A percentile compares a stretch with the other conserved stretches of the same genome.
These are phyloP conservation scores for Orthonychiurus folsomi DNA, from an alignment of 2,888 invertebrate genomes.

Conservation along the genomic window DNA sequence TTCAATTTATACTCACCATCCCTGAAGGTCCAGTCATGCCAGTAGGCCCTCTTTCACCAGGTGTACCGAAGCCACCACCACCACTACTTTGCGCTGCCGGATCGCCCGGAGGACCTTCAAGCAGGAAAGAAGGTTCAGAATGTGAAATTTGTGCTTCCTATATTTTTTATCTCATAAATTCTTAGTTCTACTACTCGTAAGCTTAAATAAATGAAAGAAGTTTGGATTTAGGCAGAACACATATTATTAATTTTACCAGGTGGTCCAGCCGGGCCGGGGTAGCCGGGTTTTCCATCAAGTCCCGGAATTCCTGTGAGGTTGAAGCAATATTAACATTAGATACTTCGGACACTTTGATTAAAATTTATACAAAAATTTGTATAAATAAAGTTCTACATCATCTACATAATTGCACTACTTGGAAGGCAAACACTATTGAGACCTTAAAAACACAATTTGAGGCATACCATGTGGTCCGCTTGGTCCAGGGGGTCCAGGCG, in stretches of 20 bases:
- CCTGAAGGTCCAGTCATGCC: constrained; percentile 35
- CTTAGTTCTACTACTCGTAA: no score
- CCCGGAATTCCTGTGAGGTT: constrained; percentile 31
- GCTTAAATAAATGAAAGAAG: no score
- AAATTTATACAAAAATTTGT: no score
- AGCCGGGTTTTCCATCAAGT: constrained; percentile 35
- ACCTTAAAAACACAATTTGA: constrained; percentile 19
- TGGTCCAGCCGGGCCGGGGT: constrained; percentile 38
- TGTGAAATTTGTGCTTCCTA: no score
- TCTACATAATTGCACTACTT: no score
- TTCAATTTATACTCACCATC: constrained; percentile 24
- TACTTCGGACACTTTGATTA: no score
- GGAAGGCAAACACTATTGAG: neutral
- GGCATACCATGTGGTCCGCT: constrained; percentile 39
- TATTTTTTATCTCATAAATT: no score
- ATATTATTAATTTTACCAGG: constrained; percentile 33
- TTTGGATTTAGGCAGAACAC: no score
- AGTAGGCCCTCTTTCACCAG: constrained; percentile 41
- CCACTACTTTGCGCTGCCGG: constrained; percentile 36
- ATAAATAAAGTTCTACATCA: no score
- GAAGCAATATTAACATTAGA: no score
- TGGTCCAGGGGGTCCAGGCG: constrained; percentile 44
- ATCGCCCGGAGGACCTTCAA: constrained; percentile 39
- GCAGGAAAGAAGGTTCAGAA: no score
- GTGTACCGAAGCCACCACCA: constrained; percentile 30